Evolutionary conservation across 2,888 invertebrate species (phyloP).

Genomic region (Scaptomyza cyrtandrae): DNA sequence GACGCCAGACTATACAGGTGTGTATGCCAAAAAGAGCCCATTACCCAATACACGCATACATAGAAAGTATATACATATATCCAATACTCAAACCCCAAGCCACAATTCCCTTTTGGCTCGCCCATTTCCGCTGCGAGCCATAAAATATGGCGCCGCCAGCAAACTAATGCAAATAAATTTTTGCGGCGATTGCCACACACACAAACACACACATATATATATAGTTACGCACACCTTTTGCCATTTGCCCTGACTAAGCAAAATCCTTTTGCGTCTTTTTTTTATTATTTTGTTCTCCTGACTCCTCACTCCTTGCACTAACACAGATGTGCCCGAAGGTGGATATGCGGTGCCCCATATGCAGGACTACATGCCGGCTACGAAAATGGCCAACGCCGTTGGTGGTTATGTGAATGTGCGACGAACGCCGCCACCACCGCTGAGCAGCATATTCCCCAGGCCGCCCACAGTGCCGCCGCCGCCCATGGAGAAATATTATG

Average conservation of each 20-base stretch:
- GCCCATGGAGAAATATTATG: slow-evolving; percentile 89
- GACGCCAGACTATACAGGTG: slow-evolving; percentile 87
- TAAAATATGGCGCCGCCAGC: slow-evolving; percentile 70
- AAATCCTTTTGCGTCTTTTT: slow-evolving; percentile 49
- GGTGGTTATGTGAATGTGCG: slow-evolving; percentile 84
- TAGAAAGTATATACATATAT: neutral
- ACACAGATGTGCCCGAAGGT: slow-evolving; percentile 86
- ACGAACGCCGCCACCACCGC: slow-evolving; percentile 85
- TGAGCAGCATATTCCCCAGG: slow-evolving; percentile 86
- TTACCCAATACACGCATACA: slow-evolving; percentile 14
- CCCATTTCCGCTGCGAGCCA: slow-evolving; percentile 63
- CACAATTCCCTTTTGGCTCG: slow-evolving; percentile 49
- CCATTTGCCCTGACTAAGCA: slow-evolving; percentile 70
- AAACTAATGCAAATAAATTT: slow-evolving; percentile 78
- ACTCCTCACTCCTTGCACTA: slow-evolving; percentile 6
- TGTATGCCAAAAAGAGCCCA: slow-evolving; percentile 58
- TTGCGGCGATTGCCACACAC: slow-evolving; percentile 54
- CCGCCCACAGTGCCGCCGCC: slow-evolving; percentile 89
- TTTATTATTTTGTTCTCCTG: slow-evolving; percentile 1
- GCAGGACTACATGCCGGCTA: slow-evolving; percentile 85
- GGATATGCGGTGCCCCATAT: slow-evolving; percentile 87
- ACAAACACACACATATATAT: slow-evolving; percentile 15
- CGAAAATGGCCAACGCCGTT: slow-evolving; percentile 80
- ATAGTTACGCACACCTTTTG: slow-evolving; percentile 21
- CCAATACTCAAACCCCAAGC: slow-evolving; percentile 13